Base-by-base conservation (phyloP, 2,888 invertebrate genomes). In the Empis livida region DNA sequence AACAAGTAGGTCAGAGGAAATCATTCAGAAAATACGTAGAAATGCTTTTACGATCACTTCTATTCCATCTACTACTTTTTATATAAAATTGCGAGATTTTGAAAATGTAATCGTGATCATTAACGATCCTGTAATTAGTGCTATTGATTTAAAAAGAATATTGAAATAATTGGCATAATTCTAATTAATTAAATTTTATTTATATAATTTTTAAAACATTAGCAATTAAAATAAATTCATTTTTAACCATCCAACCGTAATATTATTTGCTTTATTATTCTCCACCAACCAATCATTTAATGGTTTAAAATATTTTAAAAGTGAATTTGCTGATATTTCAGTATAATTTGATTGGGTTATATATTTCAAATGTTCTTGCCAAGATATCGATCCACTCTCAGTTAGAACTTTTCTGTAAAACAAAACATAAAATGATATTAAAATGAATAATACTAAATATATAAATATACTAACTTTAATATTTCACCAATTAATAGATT, bases 261-360 rank as follows among this genome's bases (percentile, higher is more conserved):
- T 66, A 17, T 64, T 64, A 49, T 72, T 56, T 2, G 44, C 49
- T n/a, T 48, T 62, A 60, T 80, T 81, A 59, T 80, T 73, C 15
- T 70, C 62, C 49, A 64, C 62, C 2, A 82, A 61, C 76, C 77
- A 81, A 27, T 74, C 71, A 45, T 72, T 65, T 11, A 82, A 57
- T 0, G 80, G 78, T 48, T 71, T 69, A 57, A 80, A 82, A 59
- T 78, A 82, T 54, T 80, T 77, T 42, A 80, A 55, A 14, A 41
- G 20, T 41, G 41, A 41, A 20, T 23, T 23, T 17, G 14, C 14
- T 27, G 41, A 41, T 3, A 41, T 10, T 14, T 23, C n/a, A 1
- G 10, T 4, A 23, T 41, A n/a, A 20, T 41, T 27, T 20, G 20
- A 6, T 17, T 20, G 17, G 4, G 20, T n/a, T 41, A 41, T 20